Evolutionary conservation across 2,888 invertebrate species (phyloP).

Genomic region (Drosophila gaucha): DNA sequence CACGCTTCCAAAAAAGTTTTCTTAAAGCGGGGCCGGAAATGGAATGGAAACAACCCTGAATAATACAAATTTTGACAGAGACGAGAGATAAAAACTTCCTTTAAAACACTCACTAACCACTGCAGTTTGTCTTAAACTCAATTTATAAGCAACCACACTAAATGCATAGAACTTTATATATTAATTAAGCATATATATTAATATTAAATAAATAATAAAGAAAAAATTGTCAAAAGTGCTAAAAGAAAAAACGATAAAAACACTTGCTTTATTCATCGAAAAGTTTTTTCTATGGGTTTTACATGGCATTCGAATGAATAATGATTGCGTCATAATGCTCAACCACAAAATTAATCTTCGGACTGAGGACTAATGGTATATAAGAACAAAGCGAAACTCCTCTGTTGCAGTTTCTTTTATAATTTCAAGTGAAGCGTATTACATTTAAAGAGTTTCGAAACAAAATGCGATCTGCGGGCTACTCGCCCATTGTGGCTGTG

Average conservation of each 20-base stretch:
- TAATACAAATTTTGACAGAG: conserved; percentile 6
- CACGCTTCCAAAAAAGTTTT: conserved; percentile 1
- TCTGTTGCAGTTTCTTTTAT: not conserved
- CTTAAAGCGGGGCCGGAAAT: conserved; percentile 10
- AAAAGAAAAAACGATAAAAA: conserved; percentile 39
- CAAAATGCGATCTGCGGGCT: not conserved
- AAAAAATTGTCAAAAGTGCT: conserved; percentile 68
- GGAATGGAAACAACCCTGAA: conserved; percentile 5
- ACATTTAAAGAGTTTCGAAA: no score
- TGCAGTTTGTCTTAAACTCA: conserved; percentile 41
- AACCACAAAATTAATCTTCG: no score
- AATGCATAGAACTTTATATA: conserved; percentile 45
- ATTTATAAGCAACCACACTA: conserved; percentile 38
- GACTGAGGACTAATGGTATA: no score
- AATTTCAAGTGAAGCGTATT: conserved; percentile 2
- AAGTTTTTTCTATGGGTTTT: not conserved
- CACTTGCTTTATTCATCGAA: conserved; percentile 11
- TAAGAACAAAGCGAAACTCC: not conserved
- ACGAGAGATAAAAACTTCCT: conserved; percentile 38
- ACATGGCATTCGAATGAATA: not conserved
- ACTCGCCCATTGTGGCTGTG: conserved; percentile 1
- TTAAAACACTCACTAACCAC: conserved; percentile 33
- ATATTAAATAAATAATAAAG: conserved; percentile 32
- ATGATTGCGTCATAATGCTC: no score
- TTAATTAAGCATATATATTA: conserved; percentile 44